These are phyloP conservation scores for Halictus quadricinctus DNA, from an alignment of 2,888 invertebrate genomes.

Conservation along the genomic window DNA sequence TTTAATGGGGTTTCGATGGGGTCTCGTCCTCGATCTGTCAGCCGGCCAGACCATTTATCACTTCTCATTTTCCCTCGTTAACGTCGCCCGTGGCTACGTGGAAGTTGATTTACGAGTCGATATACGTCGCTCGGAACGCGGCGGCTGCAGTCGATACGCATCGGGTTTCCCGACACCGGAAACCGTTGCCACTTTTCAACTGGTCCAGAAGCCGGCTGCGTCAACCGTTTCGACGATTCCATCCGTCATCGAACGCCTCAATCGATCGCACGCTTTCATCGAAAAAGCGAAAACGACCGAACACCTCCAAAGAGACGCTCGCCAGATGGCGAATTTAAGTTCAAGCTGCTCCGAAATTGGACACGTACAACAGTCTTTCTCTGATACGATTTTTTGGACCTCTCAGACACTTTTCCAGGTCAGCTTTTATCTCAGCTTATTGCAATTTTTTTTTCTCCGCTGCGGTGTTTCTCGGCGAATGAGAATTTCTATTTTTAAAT, in stretches of 20 bases:
- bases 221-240: conserved; percentile 1
- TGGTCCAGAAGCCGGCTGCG: not conserved
- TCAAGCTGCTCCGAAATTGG: not conserved
- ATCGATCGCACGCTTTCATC: not conserved
- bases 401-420: not conserved
- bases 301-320: not conserved
- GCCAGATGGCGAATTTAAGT: not conserved
- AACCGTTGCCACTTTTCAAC: not conserved
- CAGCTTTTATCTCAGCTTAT: not conserved
- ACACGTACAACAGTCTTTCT: not conserved
- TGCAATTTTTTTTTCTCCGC: not conserved
- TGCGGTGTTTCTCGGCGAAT: not conserved
- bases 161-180: conserved; percentile 25
- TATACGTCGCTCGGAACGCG: conserved; percentile 30
- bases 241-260: conserved; percentile 2
- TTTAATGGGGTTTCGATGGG: conserved; percentile 64
- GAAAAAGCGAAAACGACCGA: not conserved
- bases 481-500: no score
- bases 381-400: not conserved
- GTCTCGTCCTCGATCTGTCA: conserved; percentile 61
- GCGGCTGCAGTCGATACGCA: conserved; percentile 33
- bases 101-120: conserved; percentile 60
- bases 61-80: conserved; percentile 68
- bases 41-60: conserved; percentile 59
- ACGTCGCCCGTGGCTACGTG: conserved; percentile 44